Percentiles rank a stretch among this genome's conserved stretches.
These are phyloP conservation scores for Raja brachyura DNA, from an alignment of 2,113 vertebrate species.

Conservation along the genomic window DNA sequence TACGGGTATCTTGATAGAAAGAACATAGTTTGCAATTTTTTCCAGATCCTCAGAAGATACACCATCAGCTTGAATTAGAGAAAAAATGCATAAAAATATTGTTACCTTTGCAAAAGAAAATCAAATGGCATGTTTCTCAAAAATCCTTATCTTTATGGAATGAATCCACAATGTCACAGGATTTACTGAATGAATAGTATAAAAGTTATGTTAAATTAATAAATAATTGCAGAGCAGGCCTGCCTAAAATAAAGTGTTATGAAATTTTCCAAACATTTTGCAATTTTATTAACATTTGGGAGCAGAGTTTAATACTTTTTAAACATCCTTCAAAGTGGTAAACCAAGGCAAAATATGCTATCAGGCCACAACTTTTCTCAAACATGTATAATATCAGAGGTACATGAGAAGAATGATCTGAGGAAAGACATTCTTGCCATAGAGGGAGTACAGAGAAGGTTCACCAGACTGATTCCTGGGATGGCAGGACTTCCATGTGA, in stretches of 20 bases:
- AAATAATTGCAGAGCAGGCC: background rate
- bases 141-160: background rate
- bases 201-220: no score
- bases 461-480: no score
- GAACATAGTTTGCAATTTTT: conserved; percentile 61
- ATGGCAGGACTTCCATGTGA: no score
- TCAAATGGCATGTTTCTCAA: background rate
- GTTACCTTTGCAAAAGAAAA: background rate
- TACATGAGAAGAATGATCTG: no score
- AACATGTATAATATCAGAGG: background rate
- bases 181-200: background rate
- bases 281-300: background rate
- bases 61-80: conserved; percentile 58
- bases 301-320: background rate
- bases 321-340: background rate
- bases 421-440: no score
- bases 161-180: no score
- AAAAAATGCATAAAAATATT: background rate
- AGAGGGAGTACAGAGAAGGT: no score
- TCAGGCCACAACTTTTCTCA: background rate
- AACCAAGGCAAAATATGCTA: background rate
- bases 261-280: background rate
- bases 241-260: background rate
- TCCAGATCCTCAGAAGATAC: conserved; percentile 68
- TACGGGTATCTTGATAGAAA: conserved; percentile 61